Base-by-base conservation (phyloP, 2,797 vertebrate genomes). In the Periparus ater region DNA sequence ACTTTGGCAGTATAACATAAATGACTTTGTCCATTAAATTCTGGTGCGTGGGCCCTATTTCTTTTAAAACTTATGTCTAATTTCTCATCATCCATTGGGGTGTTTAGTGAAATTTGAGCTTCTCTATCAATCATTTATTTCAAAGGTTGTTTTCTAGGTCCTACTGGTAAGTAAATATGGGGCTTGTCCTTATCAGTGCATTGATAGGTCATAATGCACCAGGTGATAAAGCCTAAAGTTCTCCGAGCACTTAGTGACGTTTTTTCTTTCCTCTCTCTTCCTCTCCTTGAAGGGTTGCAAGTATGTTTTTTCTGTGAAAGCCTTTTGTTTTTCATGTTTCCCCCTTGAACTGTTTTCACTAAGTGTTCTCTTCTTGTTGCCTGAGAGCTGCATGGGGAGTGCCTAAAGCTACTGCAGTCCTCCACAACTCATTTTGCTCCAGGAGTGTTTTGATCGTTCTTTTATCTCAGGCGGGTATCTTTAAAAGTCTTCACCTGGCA, bases 371-470 rank as follows among this genome's bases (percentile, higher is more conserved):
- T 32, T 36, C 4, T 40, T 32, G 10, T 30, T 34, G 17, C n/a
- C 67, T 47, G 40, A 62, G 57, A 38, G 40, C n/a, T 54, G n/a
- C 22, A 29, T 11, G 10, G 9, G 23, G 12, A 27, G 11, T 38
- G 54, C 26, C 16, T 53, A 22, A 53, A 71, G 27, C 14, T 53
- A 18, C 13, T 0, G 0, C 9, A 0, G 0, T 82, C 29, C 3
- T 54, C 27, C 18, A 13, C 6, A 62, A 12, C 15, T 38, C 40
- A 22, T 72, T 54, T 38, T 45, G 27, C 38, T 62, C 51, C 22
- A 27, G 18, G 5, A 18, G 3, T 61, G 7, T 32, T 82, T 82
- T 72, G 27, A 62, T n/a, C 40, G 10, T 45, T 53, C 27, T 61
- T 71, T 53, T 62, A 4, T 54, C n/a, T 62, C 40, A 47, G n/a